Evolutionary conservation across 1,140 invertebrate genomes (phyloP).

Genomic region (Drosophila kurseongensis): DNA sequence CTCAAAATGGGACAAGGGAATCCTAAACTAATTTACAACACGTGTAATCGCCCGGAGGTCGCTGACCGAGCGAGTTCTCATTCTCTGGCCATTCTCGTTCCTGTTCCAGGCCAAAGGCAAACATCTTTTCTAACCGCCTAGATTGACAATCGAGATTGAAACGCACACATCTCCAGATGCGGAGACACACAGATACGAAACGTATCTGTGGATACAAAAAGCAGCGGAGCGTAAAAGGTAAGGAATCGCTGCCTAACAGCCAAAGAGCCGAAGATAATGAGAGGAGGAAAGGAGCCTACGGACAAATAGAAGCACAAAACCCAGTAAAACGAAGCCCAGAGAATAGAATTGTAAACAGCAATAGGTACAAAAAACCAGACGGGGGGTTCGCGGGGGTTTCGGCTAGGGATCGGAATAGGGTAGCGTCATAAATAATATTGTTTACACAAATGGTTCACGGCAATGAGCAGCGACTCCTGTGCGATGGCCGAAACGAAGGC

Average conservation of each 20-base stretch:
- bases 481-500: conserved; percentile 55
- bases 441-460: conserved; percentile 80
- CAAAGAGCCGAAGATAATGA: conserved; percentile 8
- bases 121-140: conserved; percentile 68
- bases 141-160: conserved; percentile 82
- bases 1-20: conserved; percentile 34
- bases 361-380: conserved; percentile 4
- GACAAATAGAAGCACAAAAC: conserved; percentile 21
- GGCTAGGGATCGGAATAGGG: conserved; percentile 23
- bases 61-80: conserved; percentile 63
- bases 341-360: conserved; percentile 61
- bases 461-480: conserved; percentile 60
- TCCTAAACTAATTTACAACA: conserved; percentile 82
- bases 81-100: conserved; percentile 42
- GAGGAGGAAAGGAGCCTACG: conserved; percentile 24
- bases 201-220: conserved; percentile 38
- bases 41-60: conserved; percentile 73
- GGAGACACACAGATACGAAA: conserved; percentile 21
- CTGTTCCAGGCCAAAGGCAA: conserved; percentile 66
- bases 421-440: conserved; percentile 77
- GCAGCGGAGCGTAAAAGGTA: conserved; percentile 71
- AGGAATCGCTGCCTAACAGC: conserved; percentile 52
- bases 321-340: conserved; percentile 24
- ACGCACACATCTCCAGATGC: conserved; percentile 45
- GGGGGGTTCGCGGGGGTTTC: conserved; percentile 1